Percentiles rank a stretch among this genome's conserved stretches.
Evolutionary conservation across 1,140 invertebrate genomes (phyloP).

Genomic region (Drosophila athabasca): DNA sequence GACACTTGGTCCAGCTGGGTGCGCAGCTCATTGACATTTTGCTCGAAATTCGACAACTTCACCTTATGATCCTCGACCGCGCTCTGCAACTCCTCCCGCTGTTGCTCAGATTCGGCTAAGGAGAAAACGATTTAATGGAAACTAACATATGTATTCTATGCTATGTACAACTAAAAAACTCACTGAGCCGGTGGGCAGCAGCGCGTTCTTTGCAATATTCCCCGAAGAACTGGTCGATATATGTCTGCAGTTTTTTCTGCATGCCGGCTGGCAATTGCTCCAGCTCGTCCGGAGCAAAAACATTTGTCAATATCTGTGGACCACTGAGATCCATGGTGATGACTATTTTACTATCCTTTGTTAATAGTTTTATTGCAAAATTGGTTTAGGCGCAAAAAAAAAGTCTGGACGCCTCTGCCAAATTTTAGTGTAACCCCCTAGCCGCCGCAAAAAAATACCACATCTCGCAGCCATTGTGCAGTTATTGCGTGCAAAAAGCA

Average conservation of each 20-base stretch:
- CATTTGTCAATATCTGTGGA: conserved; percentile 50
- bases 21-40: conserved; percentile 87
- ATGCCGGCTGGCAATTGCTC: conserved; percentile 54
- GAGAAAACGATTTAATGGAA: background rate
- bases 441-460: background rate
- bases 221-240: too few species aligned
- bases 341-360: background rate
- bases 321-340: conserved; percentile 42
- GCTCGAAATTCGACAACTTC: conserved; percentile 87
- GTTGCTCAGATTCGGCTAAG: conserved; percentile 85
- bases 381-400: background rate
- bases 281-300: conserved; percentile 56
- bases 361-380: background rate
- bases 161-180: background rate
- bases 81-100: conserved; percentile 85
- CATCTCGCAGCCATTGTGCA: background rate
- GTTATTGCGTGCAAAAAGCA: conserved; percentile 28
- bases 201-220: too few species aligned
- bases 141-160: background rate
- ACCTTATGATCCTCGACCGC: conserved; percentile 87
- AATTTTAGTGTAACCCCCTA: conserved; percentile 26
- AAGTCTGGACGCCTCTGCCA: background rate
- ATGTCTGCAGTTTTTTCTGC: conserved; percentile 1
- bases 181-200: background rate
- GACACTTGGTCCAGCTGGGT: conserved; percentile 86